These are phyloP conservation scores for Mercenaria mercenaria DNA, from an alignment of 1,140 invertebrate genomes.

Conservation along the genomic window DNA sequence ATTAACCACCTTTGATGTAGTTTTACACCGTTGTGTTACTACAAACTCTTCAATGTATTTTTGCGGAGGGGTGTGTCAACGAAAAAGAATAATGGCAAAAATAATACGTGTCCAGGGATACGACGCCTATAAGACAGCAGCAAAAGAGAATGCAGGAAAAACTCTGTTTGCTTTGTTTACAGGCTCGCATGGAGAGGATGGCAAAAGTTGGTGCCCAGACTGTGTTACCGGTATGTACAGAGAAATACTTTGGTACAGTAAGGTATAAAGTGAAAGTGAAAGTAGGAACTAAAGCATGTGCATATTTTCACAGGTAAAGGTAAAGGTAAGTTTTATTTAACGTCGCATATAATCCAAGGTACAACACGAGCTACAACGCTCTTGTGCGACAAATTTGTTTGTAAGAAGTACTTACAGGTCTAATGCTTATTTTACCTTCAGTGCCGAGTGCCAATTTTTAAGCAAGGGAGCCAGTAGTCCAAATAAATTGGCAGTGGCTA, in stretches of 20 bases:
- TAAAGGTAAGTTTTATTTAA: too few species aligned
- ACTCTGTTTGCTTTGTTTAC: conserved; percentile 85
- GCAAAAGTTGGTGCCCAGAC: conserved; percentile 87
- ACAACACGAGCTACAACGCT: too few species aligned
- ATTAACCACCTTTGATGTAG: too few species aligned
- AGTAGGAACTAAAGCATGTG: background rate
- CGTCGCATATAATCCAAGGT: too few species aligned
- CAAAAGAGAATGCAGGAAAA: conserved; percentile 76
- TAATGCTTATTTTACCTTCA: too few species aligned
- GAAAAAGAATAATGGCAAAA: conserved; percentile 72
- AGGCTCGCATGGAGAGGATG: conserved; percentile 82
- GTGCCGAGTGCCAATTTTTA: too few species aligned
- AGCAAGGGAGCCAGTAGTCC: too few species aligned
- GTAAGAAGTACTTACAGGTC: too few species aligned
- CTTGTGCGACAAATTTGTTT: too few species aligned
- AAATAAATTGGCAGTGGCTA: too few species aligned
- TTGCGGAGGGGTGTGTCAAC: background rate
- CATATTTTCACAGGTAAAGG: background rate
- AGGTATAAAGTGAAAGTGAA: conserved; percentile 32
- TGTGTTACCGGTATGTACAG: conserved; percentile 82
- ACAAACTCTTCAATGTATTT: too few species aligned
- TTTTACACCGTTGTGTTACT: too few species aligned
- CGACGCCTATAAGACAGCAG: conserved; percentile 71
- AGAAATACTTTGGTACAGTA: background rate
- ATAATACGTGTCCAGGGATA: conserved; percentile 76